Evolutionary conservation across 2,797 vertebrate species (phyloP).

Genomic region (Hafferia zeledoni): DNA sequence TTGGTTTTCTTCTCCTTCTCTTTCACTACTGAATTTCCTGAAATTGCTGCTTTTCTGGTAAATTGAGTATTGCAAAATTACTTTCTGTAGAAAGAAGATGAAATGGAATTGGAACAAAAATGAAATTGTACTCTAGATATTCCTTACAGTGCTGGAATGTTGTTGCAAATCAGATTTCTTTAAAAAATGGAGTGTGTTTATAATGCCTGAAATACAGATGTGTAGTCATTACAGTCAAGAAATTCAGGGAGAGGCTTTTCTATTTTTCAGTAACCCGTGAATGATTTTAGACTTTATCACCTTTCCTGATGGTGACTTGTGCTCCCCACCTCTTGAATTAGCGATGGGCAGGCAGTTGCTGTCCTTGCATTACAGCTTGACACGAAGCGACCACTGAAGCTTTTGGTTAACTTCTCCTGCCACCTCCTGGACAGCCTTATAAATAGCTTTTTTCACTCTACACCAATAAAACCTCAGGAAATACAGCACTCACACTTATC

Average conservation of each 20-base stretch:
- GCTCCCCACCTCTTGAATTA: background rate
- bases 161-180: background rate
- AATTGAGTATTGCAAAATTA: background rate
- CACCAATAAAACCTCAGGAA: background rate
- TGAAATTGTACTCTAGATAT: background rate
- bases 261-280: background rate
- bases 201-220: background rate
- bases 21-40: background rate
- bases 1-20: background rate
- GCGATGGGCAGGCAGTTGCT: background rate
- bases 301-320: background rate
- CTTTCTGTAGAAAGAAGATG: background rate
- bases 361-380: accelerated
- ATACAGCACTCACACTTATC: accelerated
- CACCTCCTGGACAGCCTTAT: constrained; percentile 70
- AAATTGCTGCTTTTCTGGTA: background rate
- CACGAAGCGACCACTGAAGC: accelerated
- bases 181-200: background rate
- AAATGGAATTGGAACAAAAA: background rate
- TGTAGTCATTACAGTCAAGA: background rate
- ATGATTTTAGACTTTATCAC: background rate
- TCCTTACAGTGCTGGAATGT: background rate
- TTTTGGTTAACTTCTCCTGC: constrained; percentile 73
- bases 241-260: background rate
- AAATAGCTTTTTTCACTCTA: background rate